Evolutionary conservation across 2,888 invertebrate species (phyloP).

Genomic region (Bellardia bayeri): DNA sequence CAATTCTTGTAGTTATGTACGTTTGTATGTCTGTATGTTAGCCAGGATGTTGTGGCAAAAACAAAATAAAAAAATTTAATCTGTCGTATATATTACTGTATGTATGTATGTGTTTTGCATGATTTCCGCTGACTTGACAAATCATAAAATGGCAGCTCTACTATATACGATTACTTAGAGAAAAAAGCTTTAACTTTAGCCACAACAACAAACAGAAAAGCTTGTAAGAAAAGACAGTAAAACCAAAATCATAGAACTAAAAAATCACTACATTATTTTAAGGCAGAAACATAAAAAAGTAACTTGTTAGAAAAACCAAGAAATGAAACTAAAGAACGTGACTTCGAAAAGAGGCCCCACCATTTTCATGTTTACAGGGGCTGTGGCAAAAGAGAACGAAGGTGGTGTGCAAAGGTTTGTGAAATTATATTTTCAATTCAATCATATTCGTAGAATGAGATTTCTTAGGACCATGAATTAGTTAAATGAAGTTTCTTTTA

Average conservation of each 20-base stretch:
- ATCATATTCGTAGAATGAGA: too few relatives aligned
- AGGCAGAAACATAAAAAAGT: neutral
- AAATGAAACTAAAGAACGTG: constrained; percentile 45
- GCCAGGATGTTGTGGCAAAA: constrained; percentile 58
- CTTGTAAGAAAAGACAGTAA: constrained; percentile 2
- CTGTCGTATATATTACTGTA: constrained; percentile 74
- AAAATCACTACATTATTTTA: constrained; percentile 44
- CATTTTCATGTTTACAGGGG: neutral
- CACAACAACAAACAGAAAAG: constrained; percentile 24
- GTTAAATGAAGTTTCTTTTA: too few relatives aligned
- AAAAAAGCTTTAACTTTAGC: neutral
- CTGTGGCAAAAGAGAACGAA: neutral
- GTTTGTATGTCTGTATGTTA: neutral
- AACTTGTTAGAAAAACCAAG: neutral
- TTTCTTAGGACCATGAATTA: too few relatives aligned
- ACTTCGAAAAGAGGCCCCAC: constrained; percentile 23
- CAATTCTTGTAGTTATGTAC: constrained; percentile 45
- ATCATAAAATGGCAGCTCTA: constrained; percentile 63
- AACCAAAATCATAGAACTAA: constrained; percentile 32
- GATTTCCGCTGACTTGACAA: constrained; percentile 81
- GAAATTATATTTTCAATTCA: too few relatives aligned
- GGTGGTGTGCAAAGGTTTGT: neutral
- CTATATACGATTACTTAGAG: constrained; percentile 14
- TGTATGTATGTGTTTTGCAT: constrained; percentile 79
- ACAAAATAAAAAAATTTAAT: constrained; percentile 16